Evolutionary conservation across 2,113 vertebrate genomes (phyloP), one percentile per base, ranked within the genome.

Genomic region (Leptocoma aspasia): DNA sequence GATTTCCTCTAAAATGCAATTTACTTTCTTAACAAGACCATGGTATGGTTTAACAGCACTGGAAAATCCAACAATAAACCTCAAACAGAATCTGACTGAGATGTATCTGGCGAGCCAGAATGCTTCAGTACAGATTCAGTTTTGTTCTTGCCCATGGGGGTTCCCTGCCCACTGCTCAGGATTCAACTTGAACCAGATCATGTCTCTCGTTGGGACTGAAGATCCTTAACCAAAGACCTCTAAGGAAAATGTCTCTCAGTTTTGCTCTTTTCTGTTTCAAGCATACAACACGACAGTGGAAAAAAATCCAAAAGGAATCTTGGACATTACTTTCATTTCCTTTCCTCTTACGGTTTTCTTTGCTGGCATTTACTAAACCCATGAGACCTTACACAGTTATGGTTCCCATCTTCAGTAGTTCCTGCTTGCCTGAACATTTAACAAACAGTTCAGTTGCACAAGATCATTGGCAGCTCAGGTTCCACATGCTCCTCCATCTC

Each of bases 171-270:
- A 27, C 56, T 78, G 86, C 75, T 80, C 35, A 66, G 86, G 50
- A 57, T 76, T 72, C 4, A 1, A 0, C 56, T 57, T 31, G 30
- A 83, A 64, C 60, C 64, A 86, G 39, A 42, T 28, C 3, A 5
- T 13, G 8, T 66, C 39, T 66, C 27, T 39, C 0, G 0, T 7
- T 83, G 66, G 45, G 37, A 57, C 0, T 28, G 39, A 73, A 93
- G 47, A 56, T n/a, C 71, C 59, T 33, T 71, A 54, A 71, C 20
- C 37, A 75, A 93, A 82, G 28, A 73, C 24, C 18, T 75, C 80
- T 64, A 68, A 59, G 35, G 39, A 89, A 92, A 85, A 85, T 2
- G 2, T 44, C 52, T 64, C 76, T 78, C 3, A 1, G 2, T 78
- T 94, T 75, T 82, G 27, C 28, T 47, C 24, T 73, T 68, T 52